Evolutionary conservation across 1,140 invertebrate species (phyloP).

Genomic region (Drosophila orena): DNA sequence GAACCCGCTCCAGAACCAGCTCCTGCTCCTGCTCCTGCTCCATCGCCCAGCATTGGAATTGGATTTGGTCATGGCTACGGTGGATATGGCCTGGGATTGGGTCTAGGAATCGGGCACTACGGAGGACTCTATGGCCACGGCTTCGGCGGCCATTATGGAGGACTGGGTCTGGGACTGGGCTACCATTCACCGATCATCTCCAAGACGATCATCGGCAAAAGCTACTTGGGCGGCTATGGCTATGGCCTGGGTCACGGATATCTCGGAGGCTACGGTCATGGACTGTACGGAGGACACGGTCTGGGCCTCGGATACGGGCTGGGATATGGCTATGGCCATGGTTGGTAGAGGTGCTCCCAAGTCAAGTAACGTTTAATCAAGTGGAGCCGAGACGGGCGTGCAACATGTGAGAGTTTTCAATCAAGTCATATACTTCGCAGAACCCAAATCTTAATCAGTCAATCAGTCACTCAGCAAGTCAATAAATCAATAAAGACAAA

Average conservation of each 20-base stretch:
- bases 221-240: conserved; percentile 62
- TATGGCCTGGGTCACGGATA: conserved; percentile 67
- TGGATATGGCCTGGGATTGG: conserved; percentile 51
- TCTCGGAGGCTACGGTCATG: conserved; percentile 65
- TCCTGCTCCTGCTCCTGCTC: conserved; percentile 24
- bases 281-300: conserved; percentile 63
- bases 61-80: conserved; percentile 70
- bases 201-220: conserved; percentile 81
- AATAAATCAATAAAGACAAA: conserved; percentile 43
- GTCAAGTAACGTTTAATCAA: neutral
- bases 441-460: conserved; percentile 38
- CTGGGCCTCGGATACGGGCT: conserved; percentile 67
- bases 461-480: conserved; percentile 32
- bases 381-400: conserved; percentile 16
- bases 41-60: conserved; percentile 57
- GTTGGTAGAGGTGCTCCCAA: conserved; percentile 42
- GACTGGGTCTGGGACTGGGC: conserved; percentile 54
- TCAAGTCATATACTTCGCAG: conserved; percentile 43
- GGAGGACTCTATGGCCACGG: conserved; percentile 24
- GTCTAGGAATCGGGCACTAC: conserved; percentile 52
- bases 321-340: conserved; percentile 60
- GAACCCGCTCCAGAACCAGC: conserved; percentile 49
- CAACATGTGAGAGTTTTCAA: conserved; percentile 56
- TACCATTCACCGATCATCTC: conserved; percentile 69
- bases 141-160: conserved; percentile 46